These are phyloP conservation scores for Luperina testacea DNA, from an alignment of 2,888 invertebrate species.

Conservation along the genomic window DNA sequence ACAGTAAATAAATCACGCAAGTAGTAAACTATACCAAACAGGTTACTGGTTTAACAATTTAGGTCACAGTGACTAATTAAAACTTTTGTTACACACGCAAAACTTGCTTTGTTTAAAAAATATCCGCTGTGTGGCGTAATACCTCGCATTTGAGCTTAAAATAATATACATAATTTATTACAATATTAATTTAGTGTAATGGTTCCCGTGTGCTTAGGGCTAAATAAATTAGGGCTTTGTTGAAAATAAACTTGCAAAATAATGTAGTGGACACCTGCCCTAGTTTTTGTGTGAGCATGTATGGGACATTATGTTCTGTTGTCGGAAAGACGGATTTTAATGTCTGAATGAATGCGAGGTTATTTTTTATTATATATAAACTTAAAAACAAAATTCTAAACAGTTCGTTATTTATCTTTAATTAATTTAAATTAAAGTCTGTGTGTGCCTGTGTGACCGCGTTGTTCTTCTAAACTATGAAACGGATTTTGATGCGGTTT, in stretches of 20 bases:
- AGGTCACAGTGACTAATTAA: slow-evolving; percentile 81
- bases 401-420: background rate
- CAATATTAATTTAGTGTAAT: slow-evolving; percentile 41
- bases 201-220: slow-evolving; percentile 23
- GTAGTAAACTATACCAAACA: slow-evolving; percentile 60
- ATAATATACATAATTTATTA: slow-evolving; percentile 58
- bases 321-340: background rate
- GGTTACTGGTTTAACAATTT: slow-evolving; percentile 71
- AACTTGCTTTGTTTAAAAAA: slow-evolving; percentile 71
- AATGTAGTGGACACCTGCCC: slow-evolving; percentile 34
- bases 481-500: background rate
- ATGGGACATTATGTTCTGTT: background rate
- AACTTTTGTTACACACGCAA: slow-evolving; percentile 77
- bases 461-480: background rate
- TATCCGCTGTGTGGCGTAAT: slow-evolving; percentile 62
- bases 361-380: background rate
- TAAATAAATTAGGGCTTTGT: slow-evolving; percentile 19
- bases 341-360: too few species aligned
- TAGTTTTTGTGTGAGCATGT: slow-evolving; percentile 19
- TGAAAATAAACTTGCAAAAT: slow-evolving; percentile 23
- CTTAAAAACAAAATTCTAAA: background rate
- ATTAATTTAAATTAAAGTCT: background rate
- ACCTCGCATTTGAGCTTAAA: slow-evolving; percentile 58
- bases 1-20: slow-evolving; percentile 70
- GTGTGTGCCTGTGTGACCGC: background rate